Evolutionary conservation across 2,113 vertebrate species (phyloP).

Genomic region (Istiophorus platypterus): DNA sequence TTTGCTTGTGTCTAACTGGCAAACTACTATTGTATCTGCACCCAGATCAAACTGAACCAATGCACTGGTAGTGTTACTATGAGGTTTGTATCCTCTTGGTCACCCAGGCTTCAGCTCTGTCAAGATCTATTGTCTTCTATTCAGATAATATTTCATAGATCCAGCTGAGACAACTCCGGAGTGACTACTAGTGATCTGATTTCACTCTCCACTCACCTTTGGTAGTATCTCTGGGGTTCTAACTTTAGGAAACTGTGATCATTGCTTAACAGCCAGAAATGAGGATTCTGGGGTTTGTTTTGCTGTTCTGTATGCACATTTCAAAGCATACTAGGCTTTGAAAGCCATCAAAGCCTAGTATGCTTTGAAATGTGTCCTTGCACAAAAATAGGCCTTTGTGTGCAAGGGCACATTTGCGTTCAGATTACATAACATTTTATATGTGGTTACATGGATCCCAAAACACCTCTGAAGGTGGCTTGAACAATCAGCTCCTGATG

Average conservation of each 20-base stretch:
- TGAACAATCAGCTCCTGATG: neutral
- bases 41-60: neutral
- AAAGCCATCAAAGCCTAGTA: neutral
- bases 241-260: neutral
- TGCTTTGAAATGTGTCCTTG: neutral
- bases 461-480: neutral
- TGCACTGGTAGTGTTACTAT: neutral
- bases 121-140: neutral
- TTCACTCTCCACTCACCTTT: neutral
- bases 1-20: neutral
- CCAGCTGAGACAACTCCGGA: neutral
- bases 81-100: neutral
- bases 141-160: neutral
- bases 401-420: neutral
- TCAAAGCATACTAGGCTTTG: neutral
- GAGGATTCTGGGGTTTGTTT: neutral
- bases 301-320: neutral
- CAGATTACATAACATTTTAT: neutral
- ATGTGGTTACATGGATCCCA: neutral
- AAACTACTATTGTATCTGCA: neutral
- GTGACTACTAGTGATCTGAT: neutral
- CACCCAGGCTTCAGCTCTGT: neutral
- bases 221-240: neutral
- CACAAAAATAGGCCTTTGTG: neutral
- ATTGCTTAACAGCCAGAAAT: neutral